Base-by-base conservation (phyloP, 1,140 invertebrate genomes). In the Cherax destructor region DNA sequence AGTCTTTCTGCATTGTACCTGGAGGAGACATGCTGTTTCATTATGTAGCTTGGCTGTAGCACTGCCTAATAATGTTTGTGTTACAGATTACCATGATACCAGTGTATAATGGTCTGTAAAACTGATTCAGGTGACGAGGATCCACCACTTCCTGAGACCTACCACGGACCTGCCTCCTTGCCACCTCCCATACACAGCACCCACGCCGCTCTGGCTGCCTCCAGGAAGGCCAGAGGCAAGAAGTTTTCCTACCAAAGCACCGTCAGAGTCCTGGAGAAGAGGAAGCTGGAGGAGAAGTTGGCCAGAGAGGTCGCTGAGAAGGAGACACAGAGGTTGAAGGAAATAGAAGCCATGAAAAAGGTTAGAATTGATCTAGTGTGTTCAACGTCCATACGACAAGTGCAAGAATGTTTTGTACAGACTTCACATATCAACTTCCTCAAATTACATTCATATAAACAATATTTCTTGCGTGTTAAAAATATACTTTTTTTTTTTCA, bases 241-340 rank as follows among this genome's bases (percentile, higher is more conserved):
- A 96, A 96, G 93, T 97, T 97, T 94, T 97, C 96, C 0, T 97
- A 97, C 94, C 97, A 98, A 94, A 97, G 97, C 88, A 97, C 97
- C 0, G 96, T 98, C 9, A 94, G 97, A 49, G 96, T 97, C 94
- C 96, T 97, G 59, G 97, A 98, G 94, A 95, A 97, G 92, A 96
- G 96, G 69, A 94, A 96, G 83, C 94, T 97, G 78, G 96, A 97
- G 1, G 97, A 97, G 92, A 96, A 96, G 94, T 94, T 97, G 88
- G 96, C 96, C 18, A 96, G 95, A 91, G 96, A 97, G 94, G 97
- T 96, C 0, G 97, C 97, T 93, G 95, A 96, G 30, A 97, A 97
- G 94, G 97, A 97, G 94, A 96, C 96, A 78, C 96, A 97, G 93
- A 94, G 97, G 80, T 95, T 96, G 78, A 95, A 96, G 78, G 97